Evolutionary conservation across 2,113 vertebrate species (phyloP).

Genomic region (Spea bombifrons): DNA sequence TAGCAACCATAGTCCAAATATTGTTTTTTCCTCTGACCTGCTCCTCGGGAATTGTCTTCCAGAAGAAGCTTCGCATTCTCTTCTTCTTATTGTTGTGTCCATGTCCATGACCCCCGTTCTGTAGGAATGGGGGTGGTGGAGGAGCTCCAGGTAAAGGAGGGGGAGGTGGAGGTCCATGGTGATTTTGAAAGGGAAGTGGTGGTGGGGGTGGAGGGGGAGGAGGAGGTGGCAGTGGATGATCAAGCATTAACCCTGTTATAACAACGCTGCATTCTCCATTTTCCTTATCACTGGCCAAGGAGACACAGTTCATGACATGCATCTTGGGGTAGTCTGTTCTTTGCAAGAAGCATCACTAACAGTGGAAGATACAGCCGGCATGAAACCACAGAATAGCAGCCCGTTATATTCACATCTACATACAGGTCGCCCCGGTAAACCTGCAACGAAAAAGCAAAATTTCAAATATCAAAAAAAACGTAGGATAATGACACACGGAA

Average conservation of each 20-base stretch:
- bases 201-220: slow-evolving; percentile 51
- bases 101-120: slow-evolving; percentile 58
- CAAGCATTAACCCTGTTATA: slow-evolving; percentile 67
- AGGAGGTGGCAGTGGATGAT: slow-evolving; percentile 50
- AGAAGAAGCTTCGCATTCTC: slow-evolving; percentile 90
- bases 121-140: slow-evolving; percentile 56
- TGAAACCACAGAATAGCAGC: slow-evolving; percentile 5
- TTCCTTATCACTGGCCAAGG: slow-evolving; percentile 77
- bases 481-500: not conserved
- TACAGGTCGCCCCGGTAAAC: not conserved
- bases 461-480: slow-evolving; percentile 47
- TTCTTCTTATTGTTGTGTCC: slow-evolving; percentile 77
- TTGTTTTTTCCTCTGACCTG: slow-evolving; percentile 91
- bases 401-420: slow-evolving; percentile 38
- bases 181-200: slow-evolving; percentile 28
- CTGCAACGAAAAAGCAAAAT: slow-evolving; percentile 51
- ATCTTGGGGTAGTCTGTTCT: slow-evolving; percentile 66
- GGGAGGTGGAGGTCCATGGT: slow-evolving; percentile 39
- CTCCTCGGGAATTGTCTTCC: slow-evolving; percentile 96
- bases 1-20: slow-evolving; percentile 90
- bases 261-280: slow-evolving; percentile 68
- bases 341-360: slow-evolving; percentile 58
- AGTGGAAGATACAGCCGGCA: slow-evolving; percentile 44
- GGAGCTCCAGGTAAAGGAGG: slow-evolving; percentile 56
- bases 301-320: slow-evolving; percentile 90